These are phyloP conservation scores for Cyclopterus lumpus DNA, from an alignment of 2,797 vertebrate genomes.

Conservation along the genomic window DNA sequence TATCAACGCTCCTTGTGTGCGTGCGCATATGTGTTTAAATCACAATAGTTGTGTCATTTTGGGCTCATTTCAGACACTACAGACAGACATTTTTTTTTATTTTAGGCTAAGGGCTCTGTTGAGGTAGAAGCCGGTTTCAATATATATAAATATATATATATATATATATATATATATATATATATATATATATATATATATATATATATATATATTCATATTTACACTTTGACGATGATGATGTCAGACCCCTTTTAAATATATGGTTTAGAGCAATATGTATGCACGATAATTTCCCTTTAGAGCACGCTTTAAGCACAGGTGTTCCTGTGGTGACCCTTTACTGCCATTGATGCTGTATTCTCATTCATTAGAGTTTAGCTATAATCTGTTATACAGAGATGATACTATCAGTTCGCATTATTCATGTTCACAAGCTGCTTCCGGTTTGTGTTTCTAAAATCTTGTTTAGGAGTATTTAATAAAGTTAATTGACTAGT, in stretches of 20 bases:
- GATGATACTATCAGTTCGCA: conserved; percentile 3
- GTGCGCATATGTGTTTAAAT: conserved; percentile 15
- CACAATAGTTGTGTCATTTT: not conserved
- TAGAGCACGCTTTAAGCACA: conserved; percentile 10
- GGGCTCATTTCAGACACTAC: conserved; percentile 55
- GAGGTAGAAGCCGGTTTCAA: conserved; percentile 26
- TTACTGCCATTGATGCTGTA: not conserved
- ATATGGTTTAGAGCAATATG: not conserved
- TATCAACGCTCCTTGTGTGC: conserved; percentile 5
- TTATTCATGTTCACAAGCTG: conserved; percentile 7
- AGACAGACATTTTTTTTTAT: conserved; percentile 57
- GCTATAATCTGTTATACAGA: conserved; percentile 1
- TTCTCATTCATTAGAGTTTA: conserved; percentile 4
- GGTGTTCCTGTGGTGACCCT: conserved; percentile 32
- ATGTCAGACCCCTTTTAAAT: conserved; percentile 19
- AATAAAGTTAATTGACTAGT: conserved; percentile 29
- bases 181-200: not conserved
- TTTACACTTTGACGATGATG: conserved; percentile 8
- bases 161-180: not conserved
- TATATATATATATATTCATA: not conserved
- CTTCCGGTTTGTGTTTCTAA: conserved; percentile 3
- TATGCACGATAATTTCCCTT: not conserved
- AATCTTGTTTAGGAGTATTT: conserved; percentile 14
- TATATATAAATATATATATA: not conserved
- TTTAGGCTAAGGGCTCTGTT: conserved; percentile 50